These are phyloP conservation scores for Glossosoma conforme DNA, from an alignment of 1,140 invertebrate species.

Conservation along the genomic window DNA sequence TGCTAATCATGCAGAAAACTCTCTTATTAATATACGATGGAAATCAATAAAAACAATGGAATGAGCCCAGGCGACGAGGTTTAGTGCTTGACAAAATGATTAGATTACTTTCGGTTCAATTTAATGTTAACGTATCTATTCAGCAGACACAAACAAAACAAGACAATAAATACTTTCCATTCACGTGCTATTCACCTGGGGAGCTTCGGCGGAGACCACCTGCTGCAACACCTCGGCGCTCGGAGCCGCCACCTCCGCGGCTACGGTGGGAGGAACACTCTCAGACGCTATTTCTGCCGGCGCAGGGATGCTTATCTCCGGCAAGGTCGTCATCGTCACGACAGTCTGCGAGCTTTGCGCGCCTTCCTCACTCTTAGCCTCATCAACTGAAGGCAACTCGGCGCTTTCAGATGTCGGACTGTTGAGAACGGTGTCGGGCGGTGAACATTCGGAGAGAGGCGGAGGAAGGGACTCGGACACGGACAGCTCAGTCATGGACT, in stretches of 20 bases:
- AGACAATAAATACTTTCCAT: conserved; percentile 29
- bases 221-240: conserved; percentile 29
- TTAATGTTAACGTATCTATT: conserved; percentile 30
- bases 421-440: conserved; percentile 23
- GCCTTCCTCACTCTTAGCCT: conserved; percentile 6
- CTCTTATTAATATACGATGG: conserved; percentile 8
- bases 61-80: conserved; percentile 22
- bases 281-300: conserved; percentile 11
- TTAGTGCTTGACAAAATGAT: conserved; percentile 23
- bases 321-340: conserved; percentile 7
- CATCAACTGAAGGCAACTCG: conserved; percentile 19
- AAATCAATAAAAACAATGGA: conserved; percentile 17
- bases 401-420: conserved; percentile 25
- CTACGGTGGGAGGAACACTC: conserved; percentile 9
- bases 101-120: conserved; percentile 12
- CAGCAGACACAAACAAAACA: conserved; percentile 31
- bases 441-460: conserved; percentile 24
- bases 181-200: conserved; percentile 36
- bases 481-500: conserved; percentile 26
- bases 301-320: conserved; percentile 9
- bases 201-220: conserved; percentile 17
- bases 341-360: background rate
- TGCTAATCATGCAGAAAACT: conserved; percentile 31
- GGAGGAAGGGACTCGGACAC: conserved; percentile 27
- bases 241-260: conserved; percentile 24